These are phyloP conservation scores for Latheticus oryzae DNA, from an alignment of 2,888 invertebrate species.

Conservation along the genomic window DNA sequence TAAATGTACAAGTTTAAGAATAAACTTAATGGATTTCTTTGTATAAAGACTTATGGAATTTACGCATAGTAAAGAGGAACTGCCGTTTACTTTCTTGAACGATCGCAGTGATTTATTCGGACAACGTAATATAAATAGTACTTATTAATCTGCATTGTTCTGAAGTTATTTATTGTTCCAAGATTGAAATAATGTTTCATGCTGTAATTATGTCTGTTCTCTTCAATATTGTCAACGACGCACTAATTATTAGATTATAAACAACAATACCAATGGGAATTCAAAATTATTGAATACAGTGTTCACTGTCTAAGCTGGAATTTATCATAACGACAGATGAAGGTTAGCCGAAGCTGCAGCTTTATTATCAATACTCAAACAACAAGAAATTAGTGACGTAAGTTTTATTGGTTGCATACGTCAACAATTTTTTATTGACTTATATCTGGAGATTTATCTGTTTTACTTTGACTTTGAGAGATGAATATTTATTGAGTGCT, in stretches of 20 bases:
- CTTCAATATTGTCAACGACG: slow-evolving; percentile 34
- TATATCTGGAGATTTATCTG: no score
- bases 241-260: slow-evolving; percentile 28
- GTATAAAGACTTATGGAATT: slow-evolving; percentile 34
- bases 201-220: slow-evolving; percentile 29
- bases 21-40: slow-evolving; percentile 32
- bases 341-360: no score
- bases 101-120: slow-evolving; percentile 1
- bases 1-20: slow-evolving; percentile 39
- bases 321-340: no score
- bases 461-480: no score
- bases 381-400: no score
- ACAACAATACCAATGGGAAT: slow-evolving; percentile 25
- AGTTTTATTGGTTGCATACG: no score
- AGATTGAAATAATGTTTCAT: slow-evolving; percentile 24
- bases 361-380: no score
- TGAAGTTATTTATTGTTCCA: slow-evolving; percentile 15
- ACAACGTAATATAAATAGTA: slow-evolving; percentile 14
- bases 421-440: no score
- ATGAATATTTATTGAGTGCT: no score
- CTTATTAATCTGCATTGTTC: slow-evolving; percentile 27
- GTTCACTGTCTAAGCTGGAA: slow-evolving; percentile 13
- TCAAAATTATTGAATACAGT: slow-evolving; percentile 25
- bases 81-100: no score
- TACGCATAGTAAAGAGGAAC: no score